Percentiles rank a stretch among this genome's conserved stretches.
Conservation (phyloP, 1,140 invertebrate genomes). For the Drosophila nigromelanica region DNA sequence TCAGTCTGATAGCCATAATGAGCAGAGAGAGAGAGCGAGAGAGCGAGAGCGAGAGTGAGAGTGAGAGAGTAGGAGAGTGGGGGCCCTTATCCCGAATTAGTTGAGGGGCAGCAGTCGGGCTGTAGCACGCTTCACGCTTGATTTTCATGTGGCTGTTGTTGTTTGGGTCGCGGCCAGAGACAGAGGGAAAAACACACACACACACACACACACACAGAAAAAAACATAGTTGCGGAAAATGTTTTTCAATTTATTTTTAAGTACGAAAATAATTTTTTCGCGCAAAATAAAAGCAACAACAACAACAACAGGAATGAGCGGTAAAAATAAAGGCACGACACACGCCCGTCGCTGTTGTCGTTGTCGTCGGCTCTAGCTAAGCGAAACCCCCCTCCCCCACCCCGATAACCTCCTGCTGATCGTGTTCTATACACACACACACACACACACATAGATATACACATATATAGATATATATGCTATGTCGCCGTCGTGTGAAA, state of each 20-base stretch:
- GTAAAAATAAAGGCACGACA: constrained; percentile 49
- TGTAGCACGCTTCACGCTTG: constrained; percentile 69
- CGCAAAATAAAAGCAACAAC: constrained; percentile 19
- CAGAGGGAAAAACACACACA: constrained; percentile 2
- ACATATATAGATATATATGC: constrained; percentile 42
- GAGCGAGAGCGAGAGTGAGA: background rate
- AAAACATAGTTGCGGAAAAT: constrained; percentile 67
- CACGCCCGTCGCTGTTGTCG: constrained; percentile 35
- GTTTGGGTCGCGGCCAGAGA: constrained; percentile 30
- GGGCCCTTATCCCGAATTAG: constrained; percentile 13
- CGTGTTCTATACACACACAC: constrained; percentile 22
- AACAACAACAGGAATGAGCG: constrained; percentile 29
- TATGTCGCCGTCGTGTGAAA: constrained; percentile 60
- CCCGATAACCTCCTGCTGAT: constrained; percentile 10
- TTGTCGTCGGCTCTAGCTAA: constrained; percentile 15
- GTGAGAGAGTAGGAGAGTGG: background rate
- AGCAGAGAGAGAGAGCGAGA: background rate
- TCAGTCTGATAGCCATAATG: constrained; percentile 39
- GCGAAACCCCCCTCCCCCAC: background rate
- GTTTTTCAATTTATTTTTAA: constrained; percentile 83
- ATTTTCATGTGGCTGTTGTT: constrained; percentile 76
- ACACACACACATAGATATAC: constrained; percentile 44
- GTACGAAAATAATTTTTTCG: constrained; percentile 75
- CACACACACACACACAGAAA: background rate
- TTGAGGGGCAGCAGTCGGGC: constrained; percentile 9